Conservation (phyloP, 2,797 vertebrate species). For the Dipus sagitta region DNA sequence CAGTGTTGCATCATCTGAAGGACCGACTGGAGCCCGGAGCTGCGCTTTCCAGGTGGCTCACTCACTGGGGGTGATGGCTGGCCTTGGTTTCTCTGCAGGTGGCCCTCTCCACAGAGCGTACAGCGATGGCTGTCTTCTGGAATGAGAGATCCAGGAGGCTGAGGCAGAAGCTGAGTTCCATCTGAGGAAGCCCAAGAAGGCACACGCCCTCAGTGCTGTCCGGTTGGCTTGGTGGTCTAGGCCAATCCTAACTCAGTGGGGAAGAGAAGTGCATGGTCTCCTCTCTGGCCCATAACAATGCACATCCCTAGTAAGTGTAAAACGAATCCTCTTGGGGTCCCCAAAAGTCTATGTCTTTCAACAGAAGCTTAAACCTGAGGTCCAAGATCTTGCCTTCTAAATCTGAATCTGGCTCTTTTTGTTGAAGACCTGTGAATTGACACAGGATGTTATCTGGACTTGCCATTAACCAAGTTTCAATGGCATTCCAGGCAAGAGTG, state of each 20-base stretch:
- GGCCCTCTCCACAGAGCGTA: not conserved
- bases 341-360: not conserved
- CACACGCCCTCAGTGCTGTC: not conserved
- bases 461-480: not conserved
- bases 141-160: not conserved
- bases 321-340: not conserved
- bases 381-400: not conserved
- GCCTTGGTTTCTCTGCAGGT: not conserved
- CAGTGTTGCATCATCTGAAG: not conserved
- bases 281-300: not conserved
- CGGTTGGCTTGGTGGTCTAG: not conserved
- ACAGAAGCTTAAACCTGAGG: not conserved
- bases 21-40: not conserved
- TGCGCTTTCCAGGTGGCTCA: not conserved
- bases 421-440: slow-evolving; percentile 24
- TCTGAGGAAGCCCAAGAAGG: not conserved
- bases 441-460: not conserved
- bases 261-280: not conserved
- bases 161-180: slow-evolving; percentile 5
- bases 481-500: not conserved
- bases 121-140: not conserved
- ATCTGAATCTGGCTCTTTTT: not conserved
- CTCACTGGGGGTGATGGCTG: not conserved
- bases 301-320: not conserved
- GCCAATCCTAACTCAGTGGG: not conserved